Evolutionary conservation across 2,797 vertebrate genomes (phyloP).

Genomic region (Sebastes vulpes): DNA sequence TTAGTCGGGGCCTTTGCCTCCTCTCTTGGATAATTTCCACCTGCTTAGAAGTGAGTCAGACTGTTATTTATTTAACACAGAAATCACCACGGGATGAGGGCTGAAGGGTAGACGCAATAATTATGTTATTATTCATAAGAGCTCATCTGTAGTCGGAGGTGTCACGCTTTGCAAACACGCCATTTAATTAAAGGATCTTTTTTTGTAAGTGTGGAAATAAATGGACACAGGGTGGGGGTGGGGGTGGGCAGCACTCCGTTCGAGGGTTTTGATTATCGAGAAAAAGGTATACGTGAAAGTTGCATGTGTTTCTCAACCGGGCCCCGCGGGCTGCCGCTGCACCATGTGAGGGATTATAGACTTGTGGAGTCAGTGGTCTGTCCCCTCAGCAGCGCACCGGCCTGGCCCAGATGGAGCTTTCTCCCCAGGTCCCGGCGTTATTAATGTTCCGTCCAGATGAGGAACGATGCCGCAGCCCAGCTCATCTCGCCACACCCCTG

Average conservation of each 20-base stretch:
- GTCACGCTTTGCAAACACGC: slow-evolving; percentile 28
- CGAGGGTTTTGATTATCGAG: slow-evolving; percentile 16
- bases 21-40: slow-evolving; percentile 21
- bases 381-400: slow-evolving; percentile 75
- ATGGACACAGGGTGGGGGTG: not conserved
- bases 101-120: slow-evolving; percentile 51
- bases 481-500: slow-evolving; percentile 86
- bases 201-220: slow-evolving; percentile 8
- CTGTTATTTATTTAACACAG: slow-evolving; percentile 49
- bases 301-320: slow-evolving; percentile 39
- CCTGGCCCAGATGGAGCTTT: slow-evolving; percentile 88
- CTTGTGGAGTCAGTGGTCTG: slow-evolving; percentile 85
- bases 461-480: slow-evolving; percentile 86
- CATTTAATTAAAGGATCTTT: slow-evolving; percentile 43
- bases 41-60: slow-evolving; percentile 24
- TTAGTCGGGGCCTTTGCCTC: not conserved
- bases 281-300: slow-evolving; percentile 40
- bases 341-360: slow-evolving; percentile 83
- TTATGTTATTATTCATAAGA: slow-evolving; percentile 51
- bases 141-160: slow-evolving; percentile 46
- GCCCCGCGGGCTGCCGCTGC: slow-evolving; percentile 34
- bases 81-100: slow-evolving; percentile 29
- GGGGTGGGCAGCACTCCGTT: not conserved
- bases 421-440: slow-evolving; percentile 87
- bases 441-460: slow-evolving; percentile 93